Conservation (phyloP, 2,113 vertebrate genomes). For the Pollimyrus isidori region DNA sequence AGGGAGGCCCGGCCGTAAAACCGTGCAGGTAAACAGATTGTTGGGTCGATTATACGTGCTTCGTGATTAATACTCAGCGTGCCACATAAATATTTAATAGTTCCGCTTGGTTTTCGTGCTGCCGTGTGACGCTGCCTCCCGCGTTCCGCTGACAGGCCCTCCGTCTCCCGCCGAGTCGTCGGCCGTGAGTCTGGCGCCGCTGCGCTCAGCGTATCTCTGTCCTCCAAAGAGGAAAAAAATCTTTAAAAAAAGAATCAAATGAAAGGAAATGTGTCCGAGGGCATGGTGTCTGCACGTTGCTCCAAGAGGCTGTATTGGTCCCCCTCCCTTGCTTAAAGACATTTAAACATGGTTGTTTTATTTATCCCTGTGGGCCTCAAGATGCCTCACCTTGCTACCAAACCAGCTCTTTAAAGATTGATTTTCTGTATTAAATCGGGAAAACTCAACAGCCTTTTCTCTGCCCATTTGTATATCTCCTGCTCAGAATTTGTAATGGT, state of each 20-base stretch:
- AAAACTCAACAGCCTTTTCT: neutral
- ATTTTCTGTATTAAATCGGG: neutral
- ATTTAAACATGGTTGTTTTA: neutral
- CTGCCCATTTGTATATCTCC: neutral
- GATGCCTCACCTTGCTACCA: neutral
- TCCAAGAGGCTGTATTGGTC: neutral
- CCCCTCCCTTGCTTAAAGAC: neutral
- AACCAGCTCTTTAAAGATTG: neutral
- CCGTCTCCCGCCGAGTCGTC: neutral
- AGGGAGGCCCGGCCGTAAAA: neutral
- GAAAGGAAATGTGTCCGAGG: neutral
- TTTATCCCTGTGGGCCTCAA: neutral
- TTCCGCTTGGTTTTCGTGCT: neutral
- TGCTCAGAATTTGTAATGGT: neutral
- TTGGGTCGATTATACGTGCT: neutral
- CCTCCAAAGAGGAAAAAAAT: neutral
- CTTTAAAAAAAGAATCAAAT: neutral
- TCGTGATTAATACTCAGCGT: slow-evolving; percentile 13
- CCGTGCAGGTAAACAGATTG: slow-evolving; percentile 17
- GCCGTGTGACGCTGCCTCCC: neutral
- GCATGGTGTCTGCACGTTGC: neutral
- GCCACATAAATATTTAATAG: slow-evolving; percentile 13
- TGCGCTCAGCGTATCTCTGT: neutral
- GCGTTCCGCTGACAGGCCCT: neutral
- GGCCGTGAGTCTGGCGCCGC: neutral